These are phyloP conservation scores for Panthera tigris DNA, from an alignment of 2,113 vertebrate genomes.

Conservation along the genomic window DNA sequence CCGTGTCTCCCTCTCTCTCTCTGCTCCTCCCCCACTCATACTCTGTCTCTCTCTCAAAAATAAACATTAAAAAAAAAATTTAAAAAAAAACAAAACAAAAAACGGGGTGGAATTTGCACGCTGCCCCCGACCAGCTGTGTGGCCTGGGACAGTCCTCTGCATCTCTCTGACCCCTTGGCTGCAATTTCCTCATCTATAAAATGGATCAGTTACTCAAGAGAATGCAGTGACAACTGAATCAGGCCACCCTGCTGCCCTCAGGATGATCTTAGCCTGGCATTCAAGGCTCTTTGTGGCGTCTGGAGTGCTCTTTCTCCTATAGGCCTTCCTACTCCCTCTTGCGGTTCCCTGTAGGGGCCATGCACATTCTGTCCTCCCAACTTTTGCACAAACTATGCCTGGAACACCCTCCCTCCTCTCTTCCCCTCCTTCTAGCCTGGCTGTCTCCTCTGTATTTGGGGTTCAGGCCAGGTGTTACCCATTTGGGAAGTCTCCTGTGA, in stretches of 20 bases:
- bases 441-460: background rate
- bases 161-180: background rate
- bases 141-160: background rate
- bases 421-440: background rate
- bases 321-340: background rate
- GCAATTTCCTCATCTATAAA: background rate
- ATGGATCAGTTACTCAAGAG: background rate
- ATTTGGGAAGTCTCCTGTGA: background rate
- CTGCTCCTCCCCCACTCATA: no score
- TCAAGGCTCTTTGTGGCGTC: background rate
- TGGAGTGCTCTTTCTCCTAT: background rate
- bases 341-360: background rate
- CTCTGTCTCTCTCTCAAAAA: no score
- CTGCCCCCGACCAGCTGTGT: background rate
- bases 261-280: background rate
- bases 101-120: background rate
- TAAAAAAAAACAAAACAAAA: no score
- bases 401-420: background rate
- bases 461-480: background rate
- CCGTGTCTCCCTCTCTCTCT: no score
- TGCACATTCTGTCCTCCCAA: background rate
- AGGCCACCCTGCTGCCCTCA: background rate
- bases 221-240: background rate
- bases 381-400: background rate
- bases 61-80: no score